Conservation (phyloP, 1,140 invertebrate genomes). For the Drosophila nigrodunni region DNA sequence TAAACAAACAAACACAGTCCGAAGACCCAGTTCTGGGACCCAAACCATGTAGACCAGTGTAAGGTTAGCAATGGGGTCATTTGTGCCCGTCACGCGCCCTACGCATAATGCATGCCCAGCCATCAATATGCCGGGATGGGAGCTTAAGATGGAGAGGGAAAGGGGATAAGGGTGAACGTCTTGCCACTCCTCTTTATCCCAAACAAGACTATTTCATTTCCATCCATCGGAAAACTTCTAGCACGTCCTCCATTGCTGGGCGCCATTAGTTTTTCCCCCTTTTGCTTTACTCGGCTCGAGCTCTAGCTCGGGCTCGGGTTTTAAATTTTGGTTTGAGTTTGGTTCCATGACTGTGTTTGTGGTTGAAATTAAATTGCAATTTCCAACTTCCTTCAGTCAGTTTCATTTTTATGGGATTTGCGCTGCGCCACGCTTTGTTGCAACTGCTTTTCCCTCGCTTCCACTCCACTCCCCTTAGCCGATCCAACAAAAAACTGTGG, state of each 20-base stretch:
- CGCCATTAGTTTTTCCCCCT: constrained; percentile 56
- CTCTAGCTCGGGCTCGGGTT: background rate
- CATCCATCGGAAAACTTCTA: constrained; percentile 26
- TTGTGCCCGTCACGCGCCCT: constrained; percentile 46
- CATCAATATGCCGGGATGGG: constrained; percentile 28
- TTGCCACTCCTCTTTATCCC: background rate
- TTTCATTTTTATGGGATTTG: constrained; percentile 78
- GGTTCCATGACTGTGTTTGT: constrained; percentile 59
- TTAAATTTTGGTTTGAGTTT: constrained; percentile 2
- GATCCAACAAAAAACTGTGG: constrained; percentile 6
- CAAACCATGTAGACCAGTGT: background rate
- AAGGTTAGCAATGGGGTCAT: constrained; percentile 48
- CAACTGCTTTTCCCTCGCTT: background rate
- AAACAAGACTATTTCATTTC: constrained; percentile 5
- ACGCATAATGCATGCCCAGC: constrained; percentile 46
- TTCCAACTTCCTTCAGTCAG: constrained; percentile 71
- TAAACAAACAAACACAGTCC: constrained; percentile 40
- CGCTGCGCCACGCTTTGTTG: constrained; percentile 60
- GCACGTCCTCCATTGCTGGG: constrained; percentile 38
- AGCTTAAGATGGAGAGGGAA: background rate
- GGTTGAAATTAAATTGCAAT: constrained; percentile 82
- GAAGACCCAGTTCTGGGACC: background rate
- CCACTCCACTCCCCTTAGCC: constrained; percentile 4
- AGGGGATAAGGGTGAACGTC: background rate
- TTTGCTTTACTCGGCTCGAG: constrained; percentile 42